These are phyloP conservation scores for Myotis pilosus DNA, from an alignment of 2,797 vertebrate genomes.

Conservation along the genomic window DNA sequence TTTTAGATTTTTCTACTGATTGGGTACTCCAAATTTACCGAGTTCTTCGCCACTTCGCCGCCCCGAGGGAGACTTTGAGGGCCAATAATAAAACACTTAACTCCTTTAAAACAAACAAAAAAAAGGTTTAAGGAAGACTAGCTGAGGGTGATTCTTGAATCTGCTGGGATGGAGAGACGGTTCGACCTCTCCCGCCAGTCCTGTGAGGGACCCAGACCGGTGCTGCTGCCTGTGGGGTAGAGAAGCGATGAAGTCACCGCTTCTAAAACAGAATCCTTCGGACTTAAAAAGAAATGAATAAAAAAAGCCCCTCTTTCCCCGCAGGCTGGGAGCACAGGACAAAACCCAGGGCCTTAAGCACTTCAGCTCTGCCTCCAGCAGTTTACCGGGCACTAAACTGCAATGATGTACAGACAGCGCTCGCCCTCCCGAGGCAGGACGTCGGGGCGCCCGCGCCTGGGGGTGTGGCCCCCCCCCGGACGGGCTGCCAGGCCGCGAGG, in stretches of 20 bases:
- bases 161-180: constrained; percentile 81
- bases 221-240: constrained; percentile 82
- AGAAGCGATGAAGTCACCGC: constrained; percentile 85
- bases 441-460: constrained; percentile 77
- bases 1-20: constrained; percentile 86
- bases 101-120: not conserved
- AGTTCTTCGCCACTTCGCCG: constrained; percentile 71
- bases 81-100: constrained; percentile 72
- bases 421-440: constrained; percentile 86
- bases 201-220: constrained; percentile 83
- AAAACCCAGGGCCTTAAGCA: constrained; percentile 91
- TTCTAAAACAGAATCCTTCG: constrained; percentile 89
- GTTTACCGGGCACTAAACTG: constrained; percentile 88
- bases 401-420: constrained; percentile 90
- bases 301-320: constrained; percentile 89
- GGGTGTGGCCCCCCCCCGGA: not conserved
- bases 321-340: constrained; percentile 89
- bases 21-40: constrained; percentile 81
- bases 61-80: constrained; percentile 80
- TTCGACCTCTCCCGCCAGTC: constrained; percentile 84
- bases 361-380: constrained; percentile 90
- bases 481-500: constrained; percentile 82
- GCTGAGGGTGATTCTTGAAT: constrained; percentile 82
- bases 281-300: constrained; percentile 80
- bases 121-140: constrained; percentile 67